Evolutionary conservation across 2,797 vertebrate species (phyloP), one percentile per base, ranked within the genome.

Genomic region (Cynopterus sphinx): DNA sequence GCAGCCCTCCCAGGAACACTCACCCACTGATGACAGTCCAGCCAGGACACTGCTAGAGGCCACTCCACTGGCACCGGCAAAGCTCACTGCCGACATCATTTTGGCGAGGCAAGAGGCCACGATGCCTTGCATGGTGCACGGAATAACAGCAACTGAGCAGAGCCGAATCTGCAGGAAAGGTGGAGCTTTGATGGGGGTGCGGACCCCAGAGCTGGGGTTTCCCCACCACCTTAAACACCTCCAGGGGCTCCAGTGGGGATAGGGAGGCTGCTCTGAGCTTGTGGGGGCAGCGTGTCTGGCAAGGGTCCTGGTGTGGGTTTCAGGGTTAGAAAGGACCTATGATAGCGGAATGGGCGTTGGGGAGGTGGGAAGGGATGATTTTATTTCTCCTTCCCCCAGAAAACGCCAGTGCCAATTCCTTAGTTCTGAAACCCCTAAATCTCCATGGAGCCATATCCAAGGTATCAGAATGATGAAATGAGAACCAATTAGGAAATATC

Each of bases 91-190:
- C 2, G 89, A 59, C 7, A 70, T 0, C 2, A 90, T 10, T 22
- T 67, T 67, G 24, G 61, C 24, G 1, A 93, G 1, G 4, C 36
- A 55, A 11, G 78, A 26, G 16, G 36, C 31, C 46, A 61, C 9
- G 49, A 33, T 2, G 24, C 1, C 26, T 2, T 24, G 74, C 92
- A 91, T 87, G 84, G 16, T 0, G 0, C 19, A 1, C 41, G 28
- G 70, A 31, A 0, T 8, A 9, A 49, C 16, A 9, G 0, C 8
- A 65, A 36, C 3, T 1, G 11, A 26, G 7, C 0, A 0, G 11
- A 21, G 13, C 0, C 9, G 5, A 65, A 46, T 31, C 82, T 93
- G 68, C n/a, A 1, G 0, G 22, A 39, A 12, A 36, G 10, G 4
- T 51, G 24, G 5, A 33, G 31, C 36, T 88, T 67, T 46, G 55